These are phyloP conservation scores for Oxygymnocypris stewartii DNA, from an alignment of 2,113 vertebrate genomes.

Conservation along the genomic window DNA sequence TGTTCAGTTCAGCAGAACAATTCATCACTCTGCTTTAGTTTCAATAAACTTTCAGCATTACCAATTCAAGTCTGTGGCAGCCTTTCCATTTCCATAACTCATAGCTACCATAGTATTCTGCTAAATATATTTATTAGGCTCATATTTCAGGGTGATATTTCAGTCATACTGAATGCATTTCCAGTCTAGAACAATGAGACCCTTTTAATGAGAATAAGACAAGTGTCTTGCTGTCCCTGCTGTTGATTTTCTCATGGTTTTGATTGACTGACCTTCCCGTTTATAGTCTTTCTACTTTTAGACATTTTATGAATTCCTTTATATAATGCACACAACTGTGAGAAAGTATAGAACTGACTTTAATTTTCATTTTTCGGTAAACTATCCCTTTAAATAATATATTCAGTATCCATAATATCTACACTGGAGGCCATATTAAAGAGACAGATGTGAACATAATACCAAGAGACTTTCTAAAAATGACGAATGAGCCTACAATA, in stretches of 20 bases:
- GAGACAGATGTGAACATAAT: no score
- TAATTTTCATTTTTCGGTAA: no score
- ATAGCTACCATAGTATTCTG: slow-evolving; percentile 14
- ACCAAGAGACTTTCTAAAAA: no score
- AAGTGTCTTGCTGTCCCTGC: background rate
- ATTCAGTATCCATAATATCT: background rate
- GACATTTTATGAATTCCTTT: background rate
- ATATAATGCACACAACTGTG: background rate
- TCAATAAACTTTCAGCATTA: slow-evolving; percentile 37
- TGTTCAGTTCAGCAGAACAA: slow-evolving; percentile 44
- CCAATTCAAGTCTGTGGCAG: slow-evolving; percentile 12
- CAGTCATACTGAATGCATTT: slow-evolving; percentile 23
- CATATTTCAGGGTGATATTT: no score
- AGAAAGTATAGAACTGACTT: background rate
- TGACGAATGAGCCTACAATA: no score
- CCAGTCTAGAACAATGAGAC: background rate
- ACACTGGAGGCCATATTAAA: background rate
- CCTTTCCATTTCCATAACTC: slow-evolving; percentile 1
- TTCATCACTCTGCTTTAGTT: slow-evolving; percentile 39
- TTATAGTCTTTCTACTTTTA: background rate
- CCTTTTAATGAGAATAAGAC: slow-evolving; percentile 2
- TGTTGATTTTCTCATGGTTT: background rate
- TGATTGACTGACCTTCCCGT: background rate
- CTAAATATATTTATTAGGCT: slow-evolving; percentile 26
- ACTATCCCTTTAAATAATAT: no score